Base-by-base conservation (phyloP, 2,113 vertebrate species). In the Bujurquina vittata region DNA sequence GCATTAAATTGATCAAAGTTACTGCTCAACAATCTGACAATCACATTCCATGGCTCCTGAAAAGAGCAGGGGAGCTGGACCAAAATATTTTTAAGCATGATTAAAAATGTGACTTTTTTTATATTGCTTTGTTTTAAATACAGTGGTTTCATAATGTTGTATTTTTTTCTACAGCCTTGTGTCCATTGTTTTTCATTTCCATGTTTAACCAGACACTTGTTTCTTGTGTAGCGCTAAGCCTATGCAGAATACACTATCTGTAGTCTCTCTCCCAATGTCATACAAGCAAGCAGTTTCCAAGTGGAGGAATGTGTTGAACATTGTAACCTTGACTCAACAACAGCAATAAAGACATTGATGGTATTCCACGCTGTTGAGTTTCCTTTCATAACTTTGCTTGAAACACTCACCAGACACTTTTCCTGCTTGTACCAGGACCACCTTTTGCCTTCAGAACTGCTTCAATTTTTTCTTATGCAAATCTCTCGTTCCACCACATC, bases 261-360 rank as follows among this genome's bases (percentile, higher is more conserved):
- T 95, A 95, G 93, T 91, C 95, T 87, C 90, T 94, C 95, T 92
- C 87, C 95, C 90, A 89, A 94, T 96, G 95, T 96, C 96, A 94
- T 90, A 94, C 88, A 95, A 95, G 94, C 79, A 84, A 87, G 92
- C 94, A 88, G 90, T 90, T 96, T 95, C 95, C 95, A 97, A 96
- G 95, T 95, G 96, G 95, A 92, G 58, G 29, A 86, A 93, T 93
- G 93, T 96, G 96, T 91, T 83, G 56, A 96, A 94, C 92, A 93
- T 94, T 97, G 95, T 97, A 97, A 95, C 95, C 95, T 96, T 95
- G 96, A 93, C 96, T 96, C 95, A 95, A 94, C 95, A 96, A 96
- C 96, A 95, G 97, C 96, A 99, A 99, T 99, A 99, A 99, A 99
- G 95, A 95, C 95, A 96, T 84, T 96, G 84, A 95, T 37, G 86